Evolutionary conservation across 1,140 invertebrate genomes (phyloP).

Genomic region (Heterodera schachtii): DNA sequence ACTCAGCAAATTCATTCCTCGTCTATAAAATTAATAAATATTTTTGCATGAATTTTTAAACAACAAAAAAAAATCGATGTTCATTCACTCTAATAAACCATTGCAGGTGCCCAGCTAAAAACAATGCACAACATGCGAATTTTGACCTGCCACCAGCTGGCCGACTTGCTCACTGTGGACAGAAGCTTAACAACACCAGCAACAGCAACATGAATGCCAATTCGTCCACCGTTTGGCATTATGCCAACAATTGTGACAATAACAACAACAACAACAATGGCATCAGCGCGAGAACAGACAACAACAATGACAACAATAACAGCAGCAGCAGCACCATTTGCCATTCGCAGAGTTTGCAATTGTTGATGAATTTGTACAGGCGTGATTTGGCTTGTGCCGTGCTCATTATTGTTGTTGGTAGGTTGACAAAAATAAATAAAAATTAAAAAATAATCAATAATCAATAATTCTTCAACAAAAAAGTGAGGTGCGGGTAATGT

Average conservation of each 20-base stretch:
- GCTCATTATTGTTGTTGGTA: constrained; percentile 80
- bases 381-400: constrained; percentile 68
- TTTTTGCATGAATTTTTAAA: too few species aligned
- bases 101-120: constrained; percentile 90
- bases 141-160: constrained; percentile 79
- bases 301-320: background rate
- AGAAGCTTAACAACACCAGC: too few species aligned
- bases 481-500: too few species aligned
- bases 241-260: too few species aligned
- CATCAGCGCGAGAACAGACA: background rate
- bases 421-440: too few species aligned
- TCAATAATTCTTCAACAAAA: too few species aligned
- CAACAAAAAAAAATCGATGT: too few species aligned
- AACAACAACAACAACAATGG: constrained; percentile 14
- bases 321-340: constrained; percentile 25
- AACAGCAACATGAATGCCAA: background rate
- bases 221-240: too few species aligned
- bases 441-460: too few species aligned
- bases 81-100: too few species aligned
- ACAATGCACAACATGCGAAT: constrained; percentile 96
- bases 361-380: constrained; percentile 52
- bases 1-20: too few species aligned
- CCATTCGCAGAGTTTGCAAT: constrained; percentile 48
- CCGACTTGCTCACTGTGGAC: constrained; percentile 77
- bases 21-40: too few species aligned